Conservation (phyloP, 92 coral and sea anemone species). For the Isaurus tuberculatus region DNA sequence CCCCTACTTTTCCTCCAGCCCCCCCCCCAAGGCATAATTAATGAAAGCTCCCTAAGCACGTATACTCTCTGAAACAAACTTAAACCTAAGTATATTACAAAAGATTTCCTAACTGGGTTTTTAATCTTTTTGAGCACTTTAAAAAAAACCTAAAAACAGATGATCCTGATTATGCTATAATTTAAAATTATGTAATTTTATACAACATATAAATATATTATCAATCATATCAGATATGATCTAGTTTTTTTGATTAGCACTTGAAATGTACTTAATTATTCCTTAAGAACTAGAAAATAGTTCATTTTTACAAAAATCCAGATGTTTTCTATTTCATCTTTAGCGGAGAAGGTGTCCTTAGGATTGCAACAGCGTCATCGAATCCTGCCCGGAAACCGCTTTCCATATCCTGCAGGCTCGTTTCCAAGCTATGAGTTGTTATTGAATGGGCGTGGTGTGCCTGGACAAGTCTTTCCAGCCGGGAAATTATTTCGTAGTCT, state of each 20-base stretch:
- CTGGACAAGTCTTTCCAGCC: slow-evolving; percentile 97
- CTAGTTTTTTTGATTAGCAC: background rate
- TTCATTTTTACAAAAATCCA: background rate
- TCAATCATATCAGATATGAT: background rate
- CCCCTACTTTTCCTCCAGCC: too few relatives aligned
- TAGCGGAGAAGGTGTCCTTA: slow-evolving; percentile 84
- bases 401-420: slow-evolving; percentile 98
- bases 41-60: too few relatives aligned
- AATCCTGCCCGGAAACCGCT: slow-evolving; percentile 89
- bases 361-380: slow-evolving; percentile 91
- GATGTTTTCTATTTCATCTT: slow-evolving; percentile 53
- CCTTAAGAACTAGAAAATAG: background rate
- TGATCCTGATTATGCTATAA: too few relatives aligned
- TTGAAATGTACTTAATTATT: too few relatives aligned
- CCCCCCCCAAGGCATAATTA: too few relatives aligned
- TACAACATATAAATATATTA: background rate
- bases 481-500: slow-evolving; percentile 99
- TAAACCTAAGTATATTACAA: too few relatives aligned
- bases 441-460: slow-evolving; percentile 99
- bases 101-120: too few relatives aligned
- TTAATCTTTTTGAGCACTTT: too few relatives aligned
- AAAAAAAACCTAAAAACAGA: too few relatives aligned
- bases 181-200: too few relatives aligned
- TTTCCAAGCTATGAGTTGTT: slow-evolving; percentile 97
- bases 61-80: too few relatives aligned